phyloP scores from a whole-genome alignment of 2,113 vertebrate genomes.

The Petromus typicus region DNA sequence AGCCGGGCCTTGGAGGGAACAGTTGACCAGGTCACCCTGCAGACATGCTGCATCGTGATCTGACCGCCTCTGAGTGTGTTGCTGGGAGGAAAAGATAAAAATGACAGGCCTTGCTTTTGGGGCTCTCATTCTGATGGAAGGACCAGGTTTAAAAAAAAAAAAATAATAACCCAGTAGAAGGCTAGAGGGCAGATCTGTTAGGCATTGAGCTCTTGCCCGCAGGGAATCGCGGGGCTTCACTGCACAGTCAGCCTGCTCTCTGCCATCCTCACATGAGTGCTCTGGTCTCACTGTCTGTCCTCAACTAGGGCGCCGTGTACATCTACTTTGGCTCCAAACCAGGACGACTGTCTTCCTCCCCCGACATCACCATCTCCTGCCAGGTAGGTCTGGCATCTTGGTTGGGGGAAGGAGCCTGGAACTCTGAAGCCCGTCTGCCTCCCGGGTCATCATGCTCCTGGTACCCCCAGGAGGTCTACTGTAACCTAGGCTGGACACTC shows the following conservation, averaged over 20 bases:
- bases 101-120: background rate
- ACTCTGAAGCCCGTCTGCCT: background rate
- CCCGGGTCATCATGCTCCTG: background rate
- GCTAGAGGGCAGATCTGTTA: accelerated
- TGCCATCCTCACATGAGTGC: background rate
- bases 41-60: background rate
- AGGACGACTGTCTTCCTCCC: slow-evolving; percentile 74
- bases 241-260: background rate
- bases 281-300: background rate
- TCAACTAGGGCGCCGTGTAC: slow-evolving; percentile 86
- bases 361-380: slow-evolving; percentile 86
- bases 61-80: too few relatives aligned
- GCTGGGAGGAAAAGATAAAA: background rate
- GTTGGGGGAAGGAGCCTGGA: background rate
- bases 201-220: accelerated
- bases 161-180: too few relatives aligned
- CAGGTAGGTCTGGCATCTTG: slow-evolving; percentile 75
- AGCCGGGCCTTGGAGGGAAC: background rate
- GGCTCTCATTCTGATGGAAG: background rate
- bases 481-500: slow-evolving; percentile 90
- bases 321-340: slow-evolving; percentile 83
- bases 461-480: slow-evolving; percentile 85
- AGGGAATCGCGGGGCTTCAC: background rate
- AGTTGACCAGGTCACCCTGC: background rate
- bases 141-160: background rate